phyloP scores from a whole-genome alignment of 2,888 invertebrate genomes.

The Heteropelma amictum region DNA sequence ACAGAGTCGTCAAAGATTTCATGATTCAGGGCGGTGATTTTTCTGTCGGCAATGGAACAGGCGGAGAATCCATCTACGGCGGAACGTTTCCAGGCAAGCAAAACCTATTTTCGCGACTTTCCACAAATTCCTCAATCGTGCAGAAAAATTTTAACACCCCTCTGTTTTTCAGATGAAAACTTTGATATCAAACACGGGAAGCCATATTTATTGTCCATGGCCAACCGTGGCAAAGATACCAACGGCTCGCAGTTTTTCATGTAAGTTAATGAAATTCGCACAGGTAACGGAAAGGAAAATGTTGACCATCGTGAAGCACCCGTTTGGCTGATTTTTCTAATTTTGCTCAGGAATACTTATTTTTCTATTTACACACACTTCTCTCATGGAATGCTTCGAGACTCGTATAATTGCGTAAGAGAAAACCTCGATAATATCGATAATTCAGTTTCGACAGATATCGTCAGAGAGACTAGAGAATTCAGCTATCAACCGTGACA shows the following conservation, averaged over 20 bases:
- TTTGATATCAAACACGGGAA: conserved; percentile 93
- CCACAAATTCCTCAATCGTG: neutral
- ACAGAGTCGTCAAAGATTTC: conserved; percentile 97
- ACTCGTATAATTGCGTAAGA: too few relatives aligned
- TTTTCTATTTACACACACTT: too few relatives aligned
- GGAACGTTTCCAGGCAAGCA: conserved; percentile 94
- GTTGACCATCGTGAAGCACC: too few relatives aligned
- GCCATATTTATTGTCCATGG: conserved; percentile 97
- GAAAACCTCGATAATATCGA: too few relatives aligned
- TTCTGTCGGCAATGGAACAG: conserved; percentile 96
- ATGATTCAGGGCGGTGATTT: conserved; percentile 97
- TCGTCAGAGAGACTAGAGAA: too few relatives aligned
- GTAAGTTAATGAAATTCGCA: conserved; percentile 85
- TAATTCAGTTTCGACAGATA: too few relatives aligned
- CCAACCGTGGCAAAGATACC: conserved; percentile 97
- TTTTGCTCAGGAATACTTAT: too few relatives aligned
- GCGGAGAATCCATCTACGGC: conserved; percentile 98
- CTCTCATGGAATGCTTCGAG: too few relatives aligned
- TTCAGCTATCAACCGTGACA: too few relatives aligned
- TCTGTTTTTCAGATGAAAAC: conserved; percentile 90
- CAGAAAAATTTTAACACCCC: too few relatives aligned
- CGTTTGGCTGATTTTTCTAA: too few relatives aligned
- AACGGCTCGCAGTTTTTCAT: conserved; percentile 99
- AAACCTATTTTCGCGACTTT: too few relatives aligned
- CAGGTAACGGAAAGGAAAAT: neutral